Percentiles rank a stretch among this genome's conserved stretches.
These are phyloP conservation scores for Armadillidium nasatum DNA, from an alignment of 1,140 invertebrate genomes.

Conservation along the genomic window DNA sequence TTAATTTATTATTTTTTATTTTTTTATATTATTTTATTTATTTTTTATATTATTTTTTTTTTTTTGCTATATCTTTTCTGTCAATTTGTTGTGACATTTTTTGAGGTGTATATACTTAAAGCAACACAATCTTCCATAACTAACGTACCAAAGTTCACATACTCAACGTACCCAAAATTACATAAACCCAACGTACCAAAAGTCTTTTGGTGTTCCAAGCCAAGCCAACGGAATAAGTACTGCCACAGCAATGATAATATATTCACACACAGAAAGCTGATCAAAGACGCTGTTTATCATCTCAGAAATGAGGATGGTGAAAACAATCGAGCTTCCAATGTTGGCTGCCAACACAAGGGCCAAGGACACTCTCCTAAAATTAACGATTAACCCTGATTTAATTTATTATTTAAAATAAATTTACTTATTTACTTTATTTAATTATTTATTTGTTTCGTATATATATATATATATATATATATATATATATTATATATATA, in stretches of 20 bases:
- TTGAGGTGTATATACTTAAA: not conserved
- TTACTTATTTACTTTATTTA: no score
- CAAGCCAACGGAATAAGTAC: constrained; percentile 61
- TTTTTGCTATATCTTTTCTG: not conserved
- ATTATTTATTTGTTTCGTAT: no score
- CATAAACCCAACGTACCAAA: constrained; percentile 58
- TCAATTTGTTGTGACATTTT: not conserved
- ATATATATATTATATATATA: no score
- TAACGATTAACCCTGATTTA: no score
- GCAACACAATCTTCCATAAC: no score
- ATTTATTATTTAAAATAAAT: no score
- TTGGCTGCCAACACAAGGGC: constrained; percentile 55
- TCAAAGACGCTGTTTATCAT: constrained; percentile 51
- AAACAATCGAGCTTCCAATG: constrained; percentile 65
- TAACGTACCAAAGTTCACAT: constrained; percentile 34
- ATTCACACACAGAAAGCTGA: constrained; percentile 55
- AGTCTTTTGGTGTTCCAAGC: constrained; percentile 67
- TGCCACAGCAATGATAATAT: constrained; percentile 61
- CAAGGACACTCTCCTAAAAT: constrained; percentile 27
- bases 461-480: no score
- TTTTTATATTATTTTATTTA: no score
- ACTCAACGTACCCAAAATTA: constrained; percentile 22
- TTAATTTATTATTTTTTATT: no score
- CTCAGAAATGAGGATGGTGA: constrained; percentile 61
- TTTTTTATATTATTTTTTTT: no score